phyloP scores from a whole-genome alignment of 2,888 invertebrate genomes.

The Mimas tiliae region DNA sequence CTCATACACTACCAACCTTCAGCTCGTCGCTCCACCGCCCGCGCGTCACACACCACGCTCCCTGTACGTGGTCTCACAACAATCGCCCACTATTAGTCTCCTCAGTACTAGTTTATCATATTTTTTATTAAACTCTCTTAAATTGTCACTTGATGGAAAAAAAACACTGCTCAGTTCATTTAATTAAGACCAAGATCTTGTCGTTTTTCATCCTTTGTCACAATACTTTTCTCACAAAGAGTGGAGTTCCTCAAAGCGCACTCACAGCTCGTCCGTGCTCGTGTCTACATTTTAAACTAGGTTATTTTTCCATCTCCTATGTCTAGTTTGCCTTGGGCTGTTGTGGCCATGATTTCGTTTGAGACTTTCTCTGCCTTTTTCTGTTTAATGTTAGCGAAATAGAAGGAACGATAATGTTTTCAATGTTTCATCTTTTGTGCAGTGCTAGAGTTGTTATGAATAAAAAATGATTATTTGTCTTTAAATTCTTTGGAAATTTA shows the following conservation, averaged over 20 bases:
- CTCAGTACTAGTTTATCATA: not conserved
- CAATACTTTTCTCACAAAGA: conserved; percentile 21
- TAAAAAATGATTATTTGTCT: no score
- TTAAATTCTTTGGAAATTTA: no score
- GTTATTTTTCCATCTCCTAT: conserved; percentile 61
- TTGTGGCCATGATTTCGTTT: conserved; percentile 34
- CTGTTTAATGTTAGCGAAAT: not conserved
- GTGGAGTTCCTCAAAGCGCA: conserved; percentile 25
- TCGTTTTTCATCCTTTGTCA: conserved; percentile 27
- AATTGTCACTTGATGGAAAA: conserved; percentile 16
- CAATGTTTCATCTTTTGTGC: not conserved
- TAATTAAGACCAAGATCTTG: conserved; percentile 23
- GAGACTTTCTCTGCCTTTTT: not conserved
- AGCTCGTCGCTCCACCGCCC: no score
- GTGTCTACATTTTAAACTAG: conserved; percentile 45
- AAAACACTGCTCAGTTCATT: conserved; percentile 22
- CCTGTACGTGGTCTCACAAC: not conserved
- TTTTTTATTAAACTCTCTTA: not conserved
- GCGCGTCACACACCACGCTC: not conserved
- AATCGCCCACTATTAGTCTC: not conserved
- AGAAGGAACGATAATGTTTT: not conserved
- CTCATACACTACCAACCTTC: no score
- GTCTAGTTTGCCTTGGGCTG: conserved; percentile 46
- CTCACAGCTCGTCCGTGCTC: conserved; percentile 18
- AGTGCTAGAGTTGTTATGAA: no score